A percentile compares a stretch with the other conserved stretches of the same genome.
Conservation (phyloP, 2,797 vertebrate species). For the Peromyscus attwateri region DNA sequence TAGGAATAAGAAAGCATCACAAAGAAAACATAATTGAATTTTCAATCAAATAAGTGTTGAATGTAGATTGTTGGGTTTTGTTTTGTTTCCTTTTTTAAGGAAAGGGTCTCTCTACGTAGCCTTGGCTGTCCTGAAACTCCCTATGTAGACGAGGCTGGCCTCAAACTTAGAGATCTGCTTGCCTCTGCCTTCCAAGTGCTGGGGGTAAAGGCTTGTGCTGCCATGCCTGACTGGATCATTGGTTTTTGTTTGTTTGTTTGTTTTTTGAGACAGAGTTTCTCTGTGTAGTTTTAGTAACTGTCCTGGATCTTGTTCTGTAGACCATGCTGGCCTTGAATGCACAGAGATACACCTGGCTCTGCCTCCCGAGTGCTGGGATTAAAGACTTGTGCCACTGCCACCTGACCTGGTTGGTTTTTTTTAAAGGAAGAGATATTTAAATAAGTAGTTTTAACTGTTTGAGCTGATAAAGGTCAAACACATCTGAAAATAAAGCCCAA, state of each 20-base stretch:
- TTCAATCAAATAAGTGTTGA: conserved; percentile 30
- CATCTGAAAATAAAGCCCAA: conserved; percentile 47
- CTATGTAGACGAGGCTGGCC: not conserved
- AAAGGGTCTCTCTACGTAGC: not conserved
- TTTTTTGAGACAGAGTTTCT: too few species aligned
- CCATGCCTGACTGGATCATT: not conserved
- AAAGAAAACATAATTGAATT: conserved; percentile 11
- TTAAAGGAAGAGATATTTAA: conserved; percentile 60
- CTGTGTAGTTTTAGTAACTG: not conserved
- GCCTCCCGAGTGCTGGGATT: not conserved
- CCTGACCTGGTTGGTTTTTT: not conserved
- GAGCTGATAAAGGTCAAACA: conserved; percentile 30
- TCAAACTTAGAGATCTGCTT: not conserved
- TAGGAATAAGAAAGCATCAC: conserved; percentile 83
- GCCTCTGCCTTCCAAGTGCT: not conserved
- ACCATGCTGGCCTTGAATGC: not conserved
- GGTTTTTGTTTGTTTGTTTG: not conserved
- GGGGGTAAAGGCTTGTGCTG: not conserved
- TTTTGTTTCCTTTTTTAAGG: not conserved
- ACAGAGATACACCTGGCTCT: too few species aligned
- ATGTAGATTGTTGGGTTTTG: not conserved
- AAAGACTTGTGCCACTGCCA: not conserved
- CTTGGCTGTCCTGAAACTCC: not conserved
- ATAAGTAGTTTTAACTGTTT: conserved; percentile 41
- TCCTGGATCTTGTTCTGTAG: not conserved